A percentile compares a stretch with the other conserved stretches of the same genome.
phyloP scores from a whole-genome alignment of 2,113 vertebrate genomes.

The Carassius auratus region DNA sequence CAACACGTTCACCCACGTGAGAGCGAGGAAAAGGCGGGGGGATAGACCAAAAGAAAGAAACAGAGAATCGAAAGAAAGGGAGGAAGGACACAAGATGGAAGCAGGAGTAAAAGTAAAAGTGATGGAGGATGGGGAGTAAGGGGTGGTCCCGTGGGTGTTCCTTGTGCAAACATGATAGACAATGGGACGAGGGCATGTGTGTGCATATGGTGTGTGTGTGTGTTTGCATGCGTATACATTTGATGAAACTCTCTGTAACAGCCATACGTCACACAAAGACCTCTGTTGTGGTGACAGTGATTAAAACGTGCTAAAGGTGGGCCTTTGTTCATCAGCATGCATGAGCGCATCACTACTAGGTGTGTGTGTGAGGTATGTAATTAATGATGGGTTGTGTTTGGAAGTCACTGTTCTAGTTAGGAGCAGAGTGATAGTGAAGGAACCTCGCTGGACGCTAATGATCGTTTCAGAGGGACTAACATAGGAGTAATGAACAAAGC shows the following conservation, averaged over 20 bases:
- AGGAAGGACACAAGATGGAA: conserved; percentile 13
- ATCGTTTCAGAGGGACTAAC: conserved; percentile 42
- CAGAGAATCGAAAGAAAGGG: not conserved
- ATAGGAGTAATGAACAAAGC: conserved; percentile 44
- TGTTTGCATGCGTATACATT: not conserved
- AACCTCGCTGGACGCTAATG: conserved; percentile 53
- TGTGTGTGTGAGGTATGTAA: conserved; percentile 25
- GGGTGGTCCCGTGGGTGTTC: conserved; percentile 63
- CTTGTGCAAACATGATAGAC: conserved; percentile 55
- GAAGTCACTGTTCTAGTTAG: conserved; percentile 26
- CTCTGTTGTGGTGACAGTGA: conserved; percentile 33
- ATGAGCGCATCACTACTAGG: conserved; percentile 10
- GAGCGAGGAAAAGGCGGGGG: conserved; percentile 21
- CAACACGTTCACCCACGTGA: conserved; percentile 41
- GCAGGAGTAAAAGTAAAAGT: conserved; percentile 60
- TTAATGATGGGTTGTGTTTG: conserved; percentile 46
- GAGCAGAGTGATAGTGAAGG: conserved; percentile 38
- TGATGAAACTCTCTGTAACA: conserved; percentile 29
- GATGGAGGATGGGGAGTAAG: conserved; percentile 39
- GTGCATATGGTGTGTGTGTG: not conserved
- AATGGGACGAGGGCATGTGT: conserved; percentile 32
- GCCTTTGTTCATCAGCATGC: conserved; percentile 43
- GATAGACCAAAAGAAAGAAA: not conserved
- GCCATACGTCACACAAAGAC: not conserved
- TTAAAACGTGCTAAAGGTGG: conserved; percentile 42